A percentile compares a stretch with the other conserved stretches of the same genome.
phyloP scores from a whole-genome alignment of 2,113 vertebrate genomes.

The Bambusicola thoracicus region DNA sequence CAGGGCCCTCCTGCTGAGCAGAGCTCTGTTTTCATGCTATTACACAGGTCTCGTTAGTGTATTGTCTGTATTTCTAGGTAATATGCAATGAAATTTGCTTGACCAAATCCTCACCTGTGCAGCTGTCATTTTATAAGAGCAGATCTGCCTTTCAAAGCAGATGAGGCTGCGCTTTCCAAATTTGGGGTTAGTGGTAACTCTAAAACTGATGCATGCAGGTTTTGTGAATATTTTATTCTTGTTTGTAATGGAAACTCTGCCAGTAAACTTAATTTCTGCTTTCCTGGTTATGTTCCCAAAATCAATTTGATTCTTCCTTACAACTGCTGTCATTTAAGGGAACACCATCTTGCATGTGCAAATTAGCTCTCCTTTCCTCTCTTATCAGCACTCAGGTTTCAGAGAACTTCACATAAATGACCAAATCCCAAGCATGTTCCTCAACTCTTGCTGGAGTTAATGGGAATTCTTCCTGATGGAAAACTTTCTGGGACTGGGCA shows the following conservation, averaged over 20 bases:
- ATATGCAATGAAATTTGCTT: neutral
- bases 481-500: neutral
- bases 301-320: neutral
- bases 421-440: neutral
- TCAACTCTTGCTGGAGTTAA: neutral
- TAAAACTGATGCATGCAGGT: accelerated
- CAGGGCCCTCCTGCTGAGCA: accelerated
- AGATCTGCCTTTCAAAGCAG: neutral
- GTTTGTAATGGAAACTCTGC: neutral
- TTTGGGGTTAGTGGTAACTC: neutral
- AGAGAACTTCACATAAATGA: neutral
- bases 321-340: neutral
- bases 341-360: neutral
- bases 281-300: neutral
- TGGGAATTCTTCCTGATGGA: neutral
- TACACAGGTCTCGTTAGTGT: neutral
- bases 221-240: neutral
- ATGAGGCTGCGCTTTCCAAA: neutral
- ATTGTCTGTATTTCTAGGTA: neutral
- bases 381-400: neutral
- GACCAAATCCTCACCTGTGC: neutral
- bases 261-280: neutral
- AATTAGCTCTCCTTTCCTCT: neutral
- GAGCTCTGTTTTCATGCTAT: neutral
- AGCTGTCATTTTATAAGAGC: neutral